phyloP scores from a whole-genome alignment of 2,113 vertebrate species.

The Climacteris rufus region DNA sequence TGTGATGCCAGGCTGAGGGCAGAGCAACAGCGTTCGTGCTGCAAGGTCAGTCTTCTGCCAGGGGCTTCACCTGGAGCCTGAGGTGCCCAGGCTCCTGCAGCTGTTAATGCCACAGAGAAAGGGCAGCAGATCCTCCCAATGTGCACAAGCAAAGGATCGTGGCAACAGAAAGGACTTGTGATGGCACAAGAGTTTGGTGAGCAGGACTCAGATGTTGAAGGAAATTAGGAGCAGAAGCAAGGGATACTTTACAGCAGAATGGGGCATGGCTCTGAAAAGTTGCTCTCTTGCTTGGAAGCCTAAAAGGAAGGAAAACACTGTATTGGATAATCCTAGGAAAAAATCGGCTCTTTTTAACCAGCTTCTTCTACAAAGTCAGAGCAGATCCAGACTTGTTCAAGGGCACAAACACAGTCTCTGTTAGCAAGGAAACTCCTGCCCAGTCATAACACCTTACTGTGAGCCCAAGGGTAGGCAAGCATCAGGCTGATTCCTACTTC shows the following conservation, averaged over 20 bases:
- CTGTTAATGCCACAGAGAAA: background rate
- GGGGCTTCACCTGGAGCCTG: background rate
- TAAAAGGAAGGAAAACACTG: background rate
- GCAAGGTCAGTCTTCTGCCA: background rate
- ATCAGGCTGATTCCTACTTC: background rate
- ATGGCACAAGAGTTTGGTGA: background rate
- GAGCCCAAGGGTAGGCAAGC: background rate
- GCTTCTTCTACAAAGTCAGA: background rate
- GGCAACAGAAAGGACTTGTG: background rate
- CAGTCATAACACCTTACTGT: background rate
- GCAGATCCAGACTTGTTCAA: background rate
- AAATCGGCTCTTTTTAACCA: background rate
- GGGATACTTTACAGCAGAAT: background rate
- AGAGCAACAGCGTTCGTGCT: background rate
- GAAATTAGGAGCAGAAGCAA: background rate
- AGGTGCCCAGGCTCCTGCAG: background rate
- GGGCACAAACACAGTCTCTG: background rate
- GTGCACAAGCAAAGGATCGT: background rate
- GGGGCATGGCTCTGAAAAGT: background rate
- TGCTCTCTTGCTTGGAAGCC: background rate
- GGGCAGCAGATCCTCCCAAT: background rate
- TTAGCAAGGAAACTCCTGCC: background rate
- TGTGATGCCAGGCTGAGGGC: background rate
- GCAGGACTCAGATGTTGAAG: background rate
- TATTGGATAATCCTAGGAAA: background rate